Evolutionary conservation across 2,797 vertebrate species (phyloP), one percentile per base, ranked within the genome.

Genomic region (Coregonus sp.): DNA sequence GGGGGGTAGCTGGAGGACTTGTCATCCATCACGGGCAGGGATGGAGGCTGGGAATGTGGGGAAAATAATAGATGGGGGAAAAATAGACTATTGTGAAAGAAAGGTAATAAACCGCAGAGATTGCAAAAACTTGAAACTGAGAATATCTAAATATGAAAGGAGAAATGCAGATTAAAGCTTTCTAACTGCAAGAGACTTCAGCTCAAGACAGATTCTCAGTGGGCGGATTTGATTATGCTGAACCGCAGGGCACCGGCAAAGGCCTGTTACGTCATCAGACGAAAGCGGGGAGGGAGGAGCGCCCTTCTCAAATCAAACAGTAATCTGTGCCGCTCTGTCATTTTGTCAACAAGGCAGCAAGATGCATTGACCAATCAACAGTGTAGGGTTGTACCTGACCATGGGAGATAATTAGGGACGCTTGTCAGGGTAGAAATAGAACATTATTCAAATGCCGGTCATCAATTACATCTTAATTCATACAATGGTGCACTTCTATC

Each of bases 1-100:
- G 88, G 88, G 2, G 91, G 70, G 80, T 95, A 95, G 81, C 47
- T 81, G 82, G 92, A 77, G 12, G 92, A 83, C 82, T 94, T 93
- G 75, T 93, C 94, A 89, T 95, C 88, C 92, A 94, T 79, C 92
- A 95, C 89, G 89, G 96, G 85, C 87, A 96, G 92, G 40, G 91
- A 73, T 80, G 92, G 80, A 89, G 93, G 89, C 94, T 93, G 18
- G 25, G 7, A 82, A 84, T n/a, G 73, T 4, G 37, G 25, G 3
- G 40, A 74, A 7, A n/a, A 2, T 4, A 1, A 33, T 3, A 33
- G 5, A 29, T 3, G 69, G 37, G 20, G 68, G 5, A 20, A 72
- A 14, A 29, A 0, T 25, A 25, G 25, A n/a, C n/a, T 65, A 31
- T 50, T 15, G 33, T 47, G 11, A 29, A 59, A 5, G 31, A 16